These are phyloP conservation scores for Ramphastos sulfuratus DNA, from an alignment of 2,113 vertebrate genomes.

Conservation along the genomic window DNA sequence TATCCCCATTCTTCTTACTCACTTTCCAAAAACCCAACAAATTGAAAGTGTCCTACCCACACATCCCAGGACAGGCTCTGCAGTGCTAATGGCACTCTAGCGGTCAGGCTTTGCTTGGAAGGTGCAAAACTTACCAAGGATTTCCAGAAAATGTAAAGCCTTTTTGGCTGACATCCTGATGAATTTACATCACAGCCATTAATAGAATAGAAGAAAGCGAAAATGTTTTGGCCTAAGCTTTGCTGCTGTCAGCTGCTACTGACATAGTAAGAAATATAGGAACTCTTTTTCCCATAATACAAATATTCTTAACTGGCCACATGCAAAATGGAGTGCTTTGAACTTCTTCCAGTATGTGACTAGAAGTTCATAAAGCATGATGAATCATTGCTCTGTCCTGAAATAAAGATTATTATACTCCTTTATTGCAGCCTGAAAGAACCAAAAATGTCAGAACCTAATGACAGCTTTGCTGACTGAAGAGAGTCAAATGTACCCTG, in stretches of 20 bases:
- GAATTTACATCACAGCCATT: neutral
- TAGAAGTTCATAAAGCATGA: neutral
- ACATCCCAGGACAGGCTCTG: neutral
- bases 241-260: neutral
- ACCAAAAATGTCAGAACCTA: neutral
- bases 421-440: neutral
- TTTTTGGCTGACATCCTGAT: neutral
- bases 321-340: neutral
- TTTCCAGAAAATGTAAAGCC: neutral
- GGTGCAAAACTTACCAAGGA: neutral
- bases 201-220: neutral
- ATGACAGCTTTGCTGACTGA: conserved; percentile 11
- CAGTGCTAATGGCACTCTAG: neutral
- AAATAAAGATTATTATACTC: neutral
- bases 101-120: neutral
- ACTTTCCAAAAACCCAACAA: neutral
- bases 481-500: neutral
- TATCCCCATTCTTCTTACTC: neutral
- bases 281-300: neutral
- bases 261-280: neutral
- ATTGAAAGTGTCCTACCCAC: neutral
- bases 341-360: neutral
- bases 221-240: neutral
- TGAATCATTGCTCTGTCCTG: neutral
- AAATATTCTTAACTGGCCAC: neutral